Evolutionary conservation across 2,797 vertebrate genomes (phyloP).

Genomic region (Brachymystax lenok): DNA sequence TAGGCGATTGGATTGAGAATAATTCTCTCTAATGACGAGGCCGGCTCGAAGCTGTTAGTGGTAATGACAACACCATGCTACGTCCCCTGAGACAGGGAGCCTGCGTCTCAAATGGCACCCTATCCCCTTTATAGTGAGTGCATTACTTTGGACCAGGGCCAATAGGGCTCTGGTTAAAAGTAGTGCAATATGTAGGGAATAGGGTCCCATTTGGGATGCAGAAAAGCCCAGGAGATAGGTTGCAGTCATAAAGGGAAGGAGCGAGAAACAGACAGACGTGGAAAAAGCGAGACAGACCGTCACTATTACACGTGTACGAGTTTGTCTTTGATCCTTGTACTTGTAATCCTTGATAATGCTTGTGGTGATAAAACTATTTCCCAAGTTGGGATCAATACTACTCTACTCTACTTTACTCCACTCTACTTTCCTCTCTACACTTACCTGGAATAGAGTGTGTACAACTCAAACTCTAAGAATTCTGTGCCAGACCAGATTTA

Average conservation of each 20-base stretch:
- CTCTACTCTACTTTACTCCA: no score
- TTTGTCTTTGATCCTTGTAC: no score
- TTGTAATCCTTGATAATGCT: no score
- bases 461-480: no score
- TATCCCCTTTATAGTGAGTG: not conserved
- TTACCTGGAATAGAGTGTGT: no score
- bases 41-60: constrained; percentile 72
- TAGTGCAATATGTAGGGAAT: not conserved
- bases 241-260: not conserved
- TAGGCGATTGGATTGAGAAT: constrained; percentile 74
- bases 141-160: not conserved
- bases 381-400: no score
- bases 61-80: constrained; percentile 74
- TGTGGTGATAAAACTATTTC: no score
- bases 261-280: not conserved
- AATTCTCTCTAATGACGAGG: constrained; percentile 75
- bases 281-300: not conserved
- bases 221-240: not conserved
- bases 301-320: not conserved
- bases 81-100: constrained; percentile 50
- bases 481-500: no score
- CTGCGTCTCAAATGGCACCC: constrained; percentile 32
- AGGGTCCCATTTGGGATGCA: not conserved
- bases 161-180: not conserved
- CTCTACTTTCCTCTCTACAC: no score